These are phyloP conservation scores for Tenthredo notha DNA, from an alignment of 2,888 invertebrate species.

Conservation along the genomic window DNA sequence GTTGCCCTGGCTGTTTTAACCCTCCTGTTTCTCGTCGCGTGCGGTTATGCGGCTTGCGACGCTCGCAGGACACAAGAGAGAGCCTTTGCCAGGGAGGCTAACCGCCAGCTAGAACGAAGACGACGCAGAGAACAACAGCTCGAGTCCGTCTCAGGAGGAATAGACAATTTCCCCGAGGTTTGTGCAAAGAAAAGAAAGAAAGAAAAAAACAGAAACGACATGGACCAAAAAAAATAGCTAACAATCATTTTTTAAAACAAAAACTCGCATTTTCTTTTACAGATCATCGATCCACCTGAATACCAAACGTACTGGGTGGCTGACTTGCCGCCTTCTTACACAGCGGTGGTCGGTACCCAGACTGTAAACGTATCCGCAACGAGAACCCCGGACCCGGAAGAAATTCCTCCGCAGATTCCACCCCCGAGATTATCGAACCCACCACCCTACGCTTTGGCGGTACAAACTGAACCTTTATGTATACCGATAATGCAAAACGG, in stretches of 20 bases:
- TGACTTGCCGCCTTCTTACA: conserved; percentile 69
- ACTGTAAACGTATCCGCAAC: not conserved
- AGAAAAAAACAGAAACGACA: not conserved
- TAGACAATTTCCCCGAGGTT: conserved; percentile 62
- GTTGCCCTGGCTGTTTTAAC: conserved; percentile 68
- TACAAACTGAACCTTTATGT: conserved; percentile 56
- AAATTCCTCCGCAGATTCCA: conserved; percentile 7
- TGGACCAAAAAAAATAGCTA: not conserved
- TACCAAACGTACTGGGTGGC: conserved; percentile 66
- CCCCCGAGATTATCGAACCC: conserved; percentile 60
- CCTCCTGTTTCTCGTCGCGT: conserved; percentile 67
- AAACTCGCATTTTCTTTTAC: conserved; percentile 11
- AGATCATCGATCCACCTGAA: conserved; percentile 64
- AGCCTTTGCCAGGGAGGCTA: conserved; percentile 55
- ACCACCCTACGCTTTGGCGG: conserved; percentile 64
- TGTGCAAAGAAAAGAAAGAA: not conserved
- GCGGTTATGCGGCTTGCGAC: conserved; percentile 67
- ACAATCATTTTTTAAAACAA: not conserved
- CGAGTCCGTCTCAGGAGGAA: conserved; percentile 63
- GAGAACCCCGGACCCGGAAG: conserved; percentile 41
- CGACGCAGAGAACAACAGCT: conserved; percentile 59
- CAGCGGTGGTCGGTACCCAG: conserved; percentile 58
- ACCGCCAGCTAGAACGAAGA: conserved; percentile 56
- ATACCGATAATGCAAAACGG: conserved; percentile 39
- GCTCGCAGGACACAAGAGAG: conserved; percentile 60